Evolutionary conservation across 2,797 vertebrate genomes (phyloP).

Genomic region (Glyptemys insculpta): DNA sequence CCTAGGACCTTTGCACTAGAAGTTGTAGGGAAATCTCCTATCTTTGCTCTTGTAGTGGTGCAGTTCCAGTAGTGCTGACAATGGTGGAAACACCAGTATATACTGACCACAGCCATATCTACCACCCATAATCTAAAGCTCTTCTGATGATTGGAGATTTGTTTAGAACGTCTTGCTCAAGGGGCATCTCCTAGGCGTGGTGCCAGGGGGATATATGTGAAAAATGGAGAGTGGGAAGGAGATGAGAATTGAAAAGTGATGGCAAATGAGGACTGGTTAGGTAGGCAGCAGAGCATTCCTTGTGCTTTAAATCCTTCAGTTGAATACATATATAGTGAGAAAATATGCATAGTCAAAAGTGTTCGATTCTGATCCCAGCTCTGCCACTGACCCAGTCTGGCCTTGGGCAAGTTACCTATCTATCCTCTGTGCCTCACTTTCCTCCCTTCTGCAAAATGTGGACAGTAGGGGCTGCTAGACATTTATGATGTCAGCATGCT

Average conservation of each 20-base stretch:
- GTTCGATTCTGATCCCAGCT: not conserved
- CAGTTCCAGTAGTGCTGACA: not conserved
- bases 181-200: not conserved
- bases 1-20: not conserved
- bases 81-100: not conserved
- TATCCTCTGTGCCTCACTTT: not conserved
- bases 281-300: not conserved
- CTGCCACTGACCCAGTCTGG: not conserved
- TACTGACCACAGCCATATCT: not conserved
- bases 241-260: not conserved
- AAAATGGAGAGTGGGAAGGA: rapidly evolving
- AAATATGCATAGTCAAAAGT: not conserved
- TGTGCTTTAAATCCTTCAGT: rapidly evolving
- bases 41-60: not conserved
- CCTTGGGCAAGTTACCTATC: not conserved
- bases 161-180: not conserved
- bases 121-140: not conserved
- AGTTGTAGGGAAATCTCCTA: not conserved
- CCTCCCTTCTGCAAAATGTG: not conserved
- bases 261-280: not conserved
- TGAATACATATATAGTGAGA: not conserved
- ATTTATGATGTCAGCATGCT: not conserved
- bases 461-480: not conserved
- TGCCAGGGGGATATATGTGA: not conserved
- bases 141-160: not conserved